These are phyloP conservation scores for Linurgus olivaceus DNA, from an alignment of 2,797 vertebrate species.

Conservation along the genomic window DNA sequence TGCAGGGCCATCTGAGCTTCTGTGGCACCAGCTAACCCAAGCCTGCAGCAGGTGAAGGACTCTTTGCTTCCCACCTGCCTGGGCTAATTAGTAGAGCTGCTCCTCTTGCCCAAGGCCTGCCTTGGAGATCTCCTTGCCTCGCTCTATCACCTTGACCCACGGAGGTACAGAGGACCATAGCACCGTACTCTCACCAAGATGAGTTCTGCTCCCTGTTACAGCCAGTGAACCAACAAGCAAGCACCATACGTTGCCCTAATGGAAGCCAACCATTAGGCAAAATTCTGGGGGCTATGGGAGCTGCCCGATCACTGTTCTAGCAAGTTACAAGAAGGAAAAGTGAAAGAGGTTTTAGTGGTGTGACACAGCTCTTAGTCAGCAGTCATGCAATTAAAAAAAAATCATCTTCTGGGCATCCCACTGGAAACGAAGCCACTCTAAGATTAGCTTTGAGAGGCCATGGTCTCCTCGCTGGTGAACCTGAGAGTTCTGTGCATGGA, in stretches of 20 bases:
- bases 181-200: neutral
- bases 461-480: neutral
- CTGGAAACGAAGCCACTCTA: neutral
- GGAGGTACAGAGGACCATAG: neutral
- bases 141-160: neutral
- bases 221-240: neutral
- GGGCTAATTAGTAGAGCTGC: neutral
- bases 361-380: slow-evolving; percentile 20
- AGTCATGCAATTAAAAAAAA: slow-evolving; percentile 25
- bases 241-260: neutral
- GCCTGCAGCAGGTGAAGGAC: neutral
- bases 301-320: neutral
- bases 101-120: neutral
- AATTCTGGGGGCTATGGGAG: neutral
- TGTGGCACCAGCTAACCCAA: neutral
- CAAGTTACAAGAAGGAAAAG: slow-evolving; percentile 17
- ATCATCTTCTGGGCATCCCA: neutral
- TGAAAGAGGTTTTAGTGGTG: slow-evolving; percentile 10
- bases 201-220: neutral
- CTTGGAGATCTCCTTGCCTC: neutral
- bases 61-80: neutral
- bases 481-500: neutral
- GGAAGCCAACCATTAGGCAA: neutral
- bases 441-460: neutral
- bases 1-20: neutral